Evolutionary conservation across 2,797 vertebrate species (phyloP).

Genomic region (Pseudomugil tenellus): DNA sequence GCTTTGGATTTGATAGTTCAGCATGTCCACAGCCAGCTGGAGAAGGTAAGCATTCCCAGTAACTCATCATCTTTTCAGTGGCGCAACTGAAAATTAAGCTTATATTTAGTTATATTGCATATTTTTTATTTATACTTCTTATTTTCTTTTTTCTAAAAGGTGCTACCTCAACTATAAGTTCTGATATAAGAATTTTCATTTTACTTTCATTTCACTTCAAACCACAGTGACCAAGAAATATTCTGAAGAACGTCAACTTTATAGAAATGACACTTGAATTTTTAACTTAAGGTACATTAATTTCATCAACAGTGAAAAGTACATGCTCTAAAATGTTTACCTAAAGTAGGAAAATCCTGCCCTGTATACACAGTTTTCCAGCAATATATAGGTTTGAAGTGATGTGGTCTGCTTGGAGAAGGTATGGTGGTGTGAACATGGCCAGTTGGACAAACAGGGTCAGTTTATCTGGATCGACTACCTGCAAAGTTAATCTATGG

Average conservation of each 20-base stretch:
- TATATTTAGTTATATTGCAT: background rate
- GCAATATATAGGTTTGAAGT: background rate
- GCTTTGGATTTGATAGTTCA: constrained; percentile 87
- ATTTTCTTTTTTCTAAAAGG: background rate
- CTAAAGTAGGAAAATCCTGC: background rate
- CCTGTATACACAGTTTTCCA: background rate
- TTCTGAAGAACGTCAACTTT: background rate
- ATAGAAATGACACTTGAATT: background rate
- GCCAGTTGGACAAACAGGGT: background rate
- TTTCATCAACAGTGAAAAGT: too few relatives aligned
- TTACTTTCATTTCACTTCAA: background rate
- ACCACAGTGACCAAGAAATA: background rate
- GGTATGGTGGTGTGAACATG: constrained; percentile 18
- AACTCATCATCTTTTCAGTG: background rate
- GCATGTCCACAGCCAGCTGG: constrained; percentile 87
- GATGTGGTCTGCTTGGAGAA: background rate
- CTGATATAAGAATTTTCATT: background rate
- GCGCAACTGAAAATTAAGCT: constrained; percentile 12
- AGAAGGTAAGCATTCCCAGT: constrained; percentile 78
- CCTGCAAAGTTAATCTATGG: background rate
- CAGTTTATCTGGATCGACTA: background rate
- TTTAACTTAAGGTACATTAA: background rate
- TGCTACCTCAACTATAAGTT: constrained; percentile 3
- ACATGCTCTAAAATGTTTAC: background rate
- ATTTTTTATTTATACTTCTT: background rate